Evolutionary conservation across 2,797 vertebrate species (phyloP).

Genomic region (Pogonophryne albipinna): DNA sequence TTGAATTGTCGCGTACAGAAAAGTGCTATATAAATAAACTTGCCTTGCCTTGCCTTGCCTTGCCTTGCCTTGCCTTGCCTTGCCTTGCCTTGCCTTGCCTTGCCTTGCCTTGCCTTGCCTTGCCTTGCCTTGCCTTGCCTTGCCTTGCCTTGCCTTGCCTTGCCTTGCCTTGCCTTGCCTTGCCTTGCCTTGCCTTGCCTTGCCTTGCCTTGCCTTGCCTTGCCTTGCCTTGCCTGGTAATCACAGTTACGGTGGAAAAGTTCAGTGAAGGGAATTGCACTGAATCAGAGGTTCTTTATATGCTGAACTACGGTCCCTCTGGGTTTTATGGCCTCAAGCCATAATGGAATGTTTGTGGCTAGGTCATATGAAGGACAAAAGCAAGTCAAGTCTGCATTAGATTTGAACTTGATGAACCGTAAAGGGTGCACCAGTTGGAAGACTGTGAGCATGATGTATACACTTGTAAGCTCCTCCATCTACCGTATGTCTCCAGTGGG

Average conservation of each 20-base stretch:
- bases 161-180: too few relatives aligned
- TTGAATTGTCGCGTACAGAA: too few relatives aligned
- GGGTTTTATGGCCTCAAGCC: constrained; percentile 61
- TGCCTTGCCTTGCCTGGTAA: constrained; percentile 19
- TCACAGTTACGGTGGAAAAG: constrained; percentile 62
- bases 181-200: too few relatives aligned
- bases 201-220: too few relatives aligned
- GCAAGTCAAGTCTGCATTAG: constrained; percentile 63
- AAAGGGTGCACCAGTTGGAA: constrained; percentile 44
- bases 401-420: constrained; percentile 63
- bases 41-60: too few relatives aligned
- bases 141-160: too few relatives aligned
- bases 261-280: constrained; percentile 66
- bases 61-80: too few relatives aligned
- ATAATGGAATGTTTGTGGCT: constrained; percentile 69
- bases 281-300: constrained; percentile 62
- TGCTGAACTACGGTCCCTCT: constrained; percentile 50
- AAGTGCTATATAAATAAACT: too few relatives aligned
- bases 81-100: too few relatives aligned
- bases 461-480: constrained; percentile 38
- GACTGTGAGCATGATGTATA: constrained; percentile 44
- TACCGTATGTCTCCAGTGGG: constrained; percentile 10
- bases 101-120: too few relatives aligned
- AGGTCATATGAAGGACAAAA: constrained; percentile 76
- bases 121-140: too few relatives aligned